phyloP scores from a whole-genome alignment of 1,140 invertebrate species.

The Dysdera silvatica region DNA sequence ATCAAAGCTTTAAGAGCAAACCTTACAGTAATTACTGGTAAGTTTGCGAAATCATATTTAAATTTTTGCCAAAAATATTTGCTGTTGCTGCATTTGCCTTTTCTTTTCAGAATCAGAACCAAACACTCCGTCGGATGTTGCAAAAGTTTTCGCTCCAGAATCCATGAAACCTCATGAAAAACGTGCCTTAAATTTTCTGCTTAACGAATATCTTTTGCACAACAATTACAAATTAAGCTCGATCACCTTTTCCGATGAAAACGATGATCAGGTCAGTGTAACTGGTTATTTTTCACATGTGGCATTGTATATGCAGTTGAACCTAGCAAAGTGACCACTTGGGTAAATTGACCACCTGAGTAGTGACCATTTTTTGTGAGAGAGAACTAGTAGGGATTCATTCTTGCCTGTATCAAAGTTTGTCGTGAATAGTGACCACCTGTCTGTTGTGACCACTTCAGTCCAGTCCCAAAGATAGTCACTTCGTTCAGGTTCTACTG shows the following conservation, averaged over 20 bases:
- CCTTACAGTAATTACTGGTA: constrained; percentile 51
- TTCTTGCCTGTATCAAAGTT: no score
- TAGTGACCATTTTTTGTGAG: no score
- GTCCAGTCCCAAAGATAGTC: no score
- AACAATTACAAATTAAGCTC: constrained; percentile 79
- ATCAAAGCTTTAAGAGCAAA: constrained; percentile 73
- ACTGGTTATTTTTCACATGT: neutral
- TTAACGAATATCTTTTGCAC: constrained; percentile 75
- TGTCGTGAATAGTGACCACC: no score
- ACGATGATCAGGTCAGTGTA: constrained; percentile 66
- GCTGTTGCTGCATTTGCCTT: constrained; percentile 37
- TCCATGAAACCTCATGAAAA: constrained; percentile 73
- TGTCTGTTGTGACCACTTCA: no score
- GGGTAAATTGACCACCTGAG: no score
- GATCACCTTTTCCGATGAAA: constrained; percentile 87
- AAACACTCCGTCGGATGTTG: constrained; percentile 44
- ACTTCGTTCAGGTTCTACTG: no score
- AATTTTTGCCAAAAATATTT: neutral
- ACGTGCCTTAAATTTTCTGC: constrained; percentile 73
- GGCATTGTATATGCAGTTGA: no score
- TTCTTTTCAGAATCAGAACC: constrained; percentile 54
- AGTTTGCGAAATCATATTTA: neutral
- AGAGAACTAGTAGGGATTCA: no score
- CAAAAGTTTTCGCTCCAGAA: constrained; percentile 42
- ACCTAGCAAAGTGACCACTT: no score